Evolutionary conservation across 1,140 invertebrate species (phyloP), one percentile per base, ranked within the genome.

Genomic region (Meloidogyne floridensis): DNA sequence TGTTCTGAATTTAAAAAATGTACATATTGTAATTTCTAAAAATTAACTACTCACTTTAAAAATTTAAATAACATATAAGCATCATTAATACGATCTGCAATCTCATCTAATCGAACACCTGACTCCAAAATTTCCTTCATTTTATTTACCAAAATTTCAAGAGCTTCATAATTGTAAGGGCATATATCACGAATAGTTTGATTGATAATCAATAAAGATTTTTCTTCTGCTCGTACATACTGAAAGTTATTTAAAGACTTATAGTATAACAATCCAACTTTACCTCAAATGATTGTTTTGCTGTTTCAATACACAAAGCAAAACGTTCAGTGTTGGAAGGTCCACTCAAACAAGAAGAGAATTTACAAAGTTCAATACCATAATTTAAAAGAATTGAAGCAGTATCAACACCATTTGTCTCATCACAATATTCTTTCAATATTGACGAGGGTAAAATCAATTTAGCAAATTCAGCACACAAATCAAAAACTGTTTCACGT

Each of bases 111-210:
- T 7, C 4, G n/a, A n/a, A 2, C 15, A 5, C n/a, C 15, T 2
- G 59, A 65, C 15, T 6, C 2, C 2, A 72, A 9, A 71, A 65
- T 69, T 71, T 82, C 53, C 18, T 82, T 65, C 71, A 82, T 51
- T 56, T 81, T 72, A n/a, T 82, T 75, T 47, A 82, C 18, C 80
- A 82, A 20, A 42, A 82, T 10, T 9, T 80, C 81, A 53, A 82
- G 51, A 15, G 80, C 81, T 70, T 82, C 81, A 69, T 82, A 82
- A 69, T 82, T 82, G 71, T 82, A 82, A 47, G 81, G 81, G 56
- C 81, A 82, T 51, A 82, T 72, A 3, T 80, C 53, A 43, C 72
- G 15, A 51, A 82, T 53, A 5, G 74, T 59, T 11, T n/a, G 13
- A 53, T 74, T 56, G 7, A 81, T 20, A 10, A 47, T 15, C 20